Evolutionary conservation across 2,888 invertebrate genomes (phyloP).

Genomic region (Dorcus hopei): DNA sequence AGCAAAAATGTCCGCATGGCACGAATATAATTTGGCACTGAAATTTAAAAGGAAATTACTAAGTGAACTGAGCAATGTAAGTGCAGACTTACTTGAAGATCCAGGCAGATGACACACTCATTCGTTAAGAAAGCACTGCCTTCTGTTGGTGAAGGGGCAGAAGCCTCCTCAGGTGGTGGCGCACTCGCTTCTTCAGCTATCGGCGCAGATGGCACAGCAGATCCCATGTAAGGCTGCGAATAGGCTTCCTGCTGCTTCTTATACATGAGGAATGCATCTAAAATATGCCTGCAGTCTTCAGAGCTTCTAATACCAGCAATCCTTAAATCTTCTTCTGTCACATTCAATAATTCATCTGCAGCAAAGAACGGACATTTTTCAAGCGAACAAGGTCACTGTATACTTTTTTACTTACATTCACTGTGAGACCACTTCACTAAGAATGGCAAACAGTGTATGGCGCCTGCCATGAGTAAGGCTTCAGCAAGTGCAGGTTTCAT

Average conservation of each 20-base stretch:
- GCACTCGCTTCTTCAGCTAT: slow-evolving; percentile 38
- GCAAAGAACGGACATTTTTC: background rate
- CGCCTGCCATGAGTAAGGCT: slow-evolving; percentile 67
- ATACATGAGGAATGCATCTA: slow-evolving; percentile 50
- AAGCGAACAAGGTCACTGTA: background rate
- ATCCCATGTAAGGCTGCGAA: background rate
- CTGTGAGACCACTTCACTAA: slow-evolving; percentile 61
- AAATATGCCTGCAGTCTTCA: slow-evolving; percentile 59
- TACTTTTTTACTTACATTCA: slow-evolving; percentile 44
- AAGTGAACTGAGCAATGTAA: background rate
- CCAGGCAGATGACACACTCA: slow-evolving; percentile 85
- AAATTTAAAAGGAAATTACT: slow-evolving; percentile 32
- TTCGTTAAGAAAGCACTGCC: slow-evolving; percentile 41
- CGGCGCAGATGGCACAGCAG: slow-evolving; percentile 17
- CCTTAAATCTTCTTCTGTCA: slow-evolving; percentile 57
- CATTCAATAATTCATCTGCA: slow-evolving; percentile 48
- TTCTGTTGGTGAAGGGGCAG: background rate
- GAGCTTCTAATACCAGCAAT: slow-evolving; percentile 57
- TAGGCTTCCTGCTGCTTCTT: slow-evolving; percentile 7
- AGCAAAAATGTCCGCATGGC: slow-evolving; percentile 85
- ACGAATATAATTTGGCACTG: slow-evolving; percentile 78
- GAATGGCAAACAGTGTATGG: slow-evolving; percentile 73
- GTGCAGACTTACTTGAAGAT: slow-evolving; percentile 56
- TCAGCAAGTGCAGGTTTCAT: slow-evolving; percentile 68
- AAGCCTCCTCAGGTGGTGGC: slow-evolving; percentile 24